Conservation (phyloP, 2,888 invertebrate genomes). For the Orthosia cruda region DNA sequence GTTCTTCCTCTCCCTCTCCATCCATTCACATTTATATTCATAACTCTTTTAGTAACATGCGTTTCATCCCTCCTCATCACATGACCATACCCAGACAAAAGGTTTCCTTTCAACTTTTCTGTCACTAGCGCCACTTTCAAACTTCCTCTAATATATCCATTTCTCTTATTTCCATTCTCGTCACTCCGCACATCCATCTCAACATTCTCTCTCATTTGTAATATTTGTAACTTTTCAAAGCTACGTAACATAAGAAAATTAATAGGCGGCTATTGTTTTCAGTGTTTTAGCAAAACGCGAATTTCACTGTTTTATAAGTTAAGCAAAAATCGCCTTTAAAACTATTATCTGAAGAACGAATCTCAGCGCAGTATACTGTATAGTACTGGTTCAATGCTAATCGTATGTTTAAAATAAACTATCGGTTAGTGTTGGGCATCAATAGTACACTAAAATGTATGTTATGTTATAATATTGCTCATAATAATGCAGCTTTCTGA, state of each 20-base stretch:
- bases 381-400: not conserved
- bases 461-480: not conserved
- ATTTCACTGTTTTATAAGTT: not conserved
- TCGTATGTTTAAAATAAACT: conserved; percentile 21
- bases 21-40: no score
- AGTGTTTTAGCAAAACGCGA: not conserved
- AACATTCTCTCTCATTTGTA: no score
- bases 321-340: conserved; percentile 2
- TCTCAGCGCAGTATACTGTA: not conserved
- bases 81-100: no score
- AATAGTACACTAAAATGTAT: not conserved
- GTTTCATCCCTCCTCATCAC: no score
- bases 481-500: no score
- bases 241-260: not conserved
- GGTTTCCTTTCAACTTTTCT: no score
- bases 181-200: no score
- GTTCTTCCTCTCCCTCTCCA: no score
- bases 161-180: no score
- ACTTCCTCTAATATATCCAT: no score
- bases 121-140: no score
- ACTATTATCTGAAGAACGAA: not conserved
- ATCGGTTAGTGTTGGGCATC: conserved; percentile 4
- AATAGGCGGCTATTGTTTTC: conserved; percentile 29
- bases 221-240: conserved; percentile 11
- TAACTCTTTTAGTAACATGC: no score